Evolutionary conservation across 2,888 invertebrate genomes (phyloP).

Genomic region (Tachina fera): DNA sequence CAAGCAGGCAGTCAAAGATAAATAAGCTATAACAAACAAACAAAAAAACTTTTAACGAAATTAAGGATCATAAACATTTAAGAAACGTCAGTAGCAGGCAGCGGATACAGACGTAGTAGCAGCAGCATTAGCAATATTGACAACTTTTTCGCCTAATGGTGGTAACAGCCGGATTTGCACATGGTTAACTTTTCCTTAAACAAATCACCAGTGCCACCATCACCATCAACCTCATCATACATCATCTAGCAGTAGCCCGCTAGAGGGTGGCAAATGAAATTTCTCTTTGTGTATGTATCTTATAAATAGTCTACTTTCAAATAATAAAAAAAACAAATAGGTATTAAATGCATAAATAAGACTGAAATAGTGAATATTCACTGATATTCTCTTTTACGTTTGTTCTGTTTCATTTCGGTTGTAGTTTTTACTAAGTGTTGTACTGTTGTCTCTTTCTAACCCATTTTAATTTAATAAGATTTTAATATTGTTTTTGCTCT

Average conservation of each 20-base stretch:
- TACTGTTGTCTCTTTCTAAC: conserved; percentile 51
- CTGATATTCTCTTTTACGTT: background rate
- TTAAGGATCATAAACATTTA: conserved; percentile 82
- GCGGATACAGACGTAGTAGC: conserved; percentile 3
- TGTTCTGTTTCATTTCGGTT: background rate
- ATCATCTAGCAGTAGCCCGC: background rate
- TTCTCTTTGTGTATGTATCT: conserved; percentile 12
- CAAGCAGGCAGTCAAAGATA: conserved; percentile 73
- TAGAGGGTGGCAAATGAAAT: conserved; percentile 44
- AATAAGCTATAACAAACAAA: background rate
- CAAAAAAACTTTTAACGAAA: conserved; percentile 81
- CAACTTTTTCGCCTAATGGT: conserved; percentile 57
- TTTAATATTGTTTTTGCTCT: conserved; percentile 9
- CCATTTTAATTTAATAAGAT: conserved; percentile 40
- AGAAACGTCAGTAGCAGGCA: conserved; percentile 61
- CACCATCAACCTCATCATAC: background rate
- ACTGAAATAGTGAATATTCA: conserved; percentile 27
- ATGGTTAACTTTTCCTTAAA: conserved; percentile 65
- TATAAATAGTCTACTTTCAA: background rate
- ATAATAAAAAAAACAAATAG: background rate
- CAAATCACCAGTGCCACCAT: conserved; percentile 39
- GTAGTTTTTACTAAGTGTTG: too few species aligned
- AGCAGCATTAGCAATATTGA: conserved; percentile 47
- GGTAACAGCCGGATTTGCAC: conserved; percentile 70
- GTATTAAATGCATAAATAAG: conserved; percentile 7